A percentile compares a stretch with the other conserved stretches of the same genome.
Conservation (phyloP, 2,797 vertebrate species). For the Taeniopygia guttata region DNA sequence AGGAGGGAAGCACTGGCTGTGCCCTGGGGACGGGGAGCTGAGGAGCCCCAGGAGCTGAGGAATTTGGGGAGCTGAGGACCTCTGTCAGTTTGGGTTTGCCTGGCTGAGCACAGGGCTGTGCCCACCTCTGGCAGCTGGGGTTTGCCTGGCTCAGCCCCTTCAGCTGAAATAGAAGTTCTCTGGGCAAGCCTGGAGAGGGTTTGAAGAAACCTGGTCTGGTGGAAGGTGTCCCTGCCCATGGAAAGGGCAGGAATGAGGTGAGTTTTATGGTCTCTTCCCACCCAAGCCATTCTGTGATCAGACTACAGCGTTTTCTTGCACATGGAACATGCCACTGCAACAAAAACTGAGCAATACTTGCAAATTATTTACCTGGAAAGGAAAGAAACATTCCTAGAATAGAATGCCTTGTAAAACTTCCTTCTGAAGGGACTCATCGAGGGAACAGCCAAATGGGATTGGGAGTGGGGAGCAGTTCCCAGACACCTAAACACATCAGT, state of each 20-base stretch:
- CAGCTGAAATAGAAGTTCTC: neutral
- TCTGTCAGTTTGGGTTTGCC: no score
- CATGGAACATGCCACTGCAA: accelerated
- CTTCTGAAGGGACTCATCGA: neutral
- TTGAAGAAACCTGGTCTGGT: neutral
- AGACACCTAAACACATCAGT: neutral
- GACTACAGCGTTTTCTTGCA: neutral
- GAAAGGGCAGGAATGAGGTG: no score
- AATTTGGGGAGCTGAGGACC: no score
- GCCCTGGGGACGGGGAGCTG: neutral
- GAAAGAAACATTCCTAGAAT: neutral
- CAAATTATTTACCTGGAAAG: neutral
- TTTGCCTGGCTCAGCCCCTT: neutral
- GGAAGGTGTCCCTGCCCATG: neutral
- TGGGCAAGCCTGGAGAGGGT: accelerated
- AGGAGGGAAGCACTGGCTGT: accelerated
- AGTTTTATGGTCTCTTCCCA: neutral
- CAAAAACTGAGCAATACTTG: neutral
- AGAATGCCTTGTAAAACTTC: neutral
- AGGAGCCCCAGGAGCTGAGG: neutral
- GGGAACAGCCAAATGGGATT: neutral
- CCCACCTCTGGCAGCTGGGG: accelerated
- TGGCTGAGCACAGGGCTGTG: accelerated
- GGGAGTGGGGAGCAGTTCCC: neutral
- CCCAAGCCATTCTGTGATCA: neutral